These are phyloP conservation scores for Xylota segnis DNA, from an alignment of 2,888 invertebrate genomes.

Conservation along the genomic window DNA sequence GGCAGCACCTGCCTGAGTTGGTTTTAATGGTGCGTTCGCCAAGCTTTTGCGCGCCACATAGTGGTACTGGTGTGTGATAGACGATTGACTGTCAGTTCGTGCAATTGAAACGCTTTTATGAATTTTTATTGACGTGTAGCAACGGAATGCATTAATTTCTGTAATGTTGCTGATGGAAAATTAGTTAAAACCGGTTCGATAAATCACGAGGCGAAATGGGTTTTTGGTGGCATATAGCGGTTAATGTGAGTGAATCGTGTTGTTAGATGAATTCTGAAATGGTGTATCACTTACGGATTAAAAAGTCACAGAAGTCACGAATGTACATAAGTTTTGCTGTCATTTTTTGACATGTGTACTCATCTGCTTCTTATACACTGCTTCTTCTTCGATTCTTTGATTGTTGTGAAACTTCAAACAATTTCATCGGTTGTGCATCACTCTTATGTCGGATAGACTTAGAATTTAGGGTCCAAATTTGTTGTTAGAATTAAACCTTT, in stretches of 20 bases:
- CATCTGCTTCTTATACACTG: too few relatives aligned
- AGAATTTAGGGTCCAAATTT: too few relatives aligned
- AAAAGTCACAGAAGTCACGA: too few relatives aligned
- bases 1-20: conserved; percentile 33
- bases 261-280: not conserved
- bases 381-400: too few relatives aligned
- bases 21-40: not conserved
- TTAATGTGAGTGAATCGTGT: not conserved
- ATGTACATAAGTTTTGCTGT: too few relatives aligned
- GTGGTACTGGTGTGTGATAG: conserved; percentile 8
- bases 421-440: too few relatives aligned
- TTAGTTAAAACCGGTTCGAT: not conserved
- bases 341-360: too few relatives aligned
- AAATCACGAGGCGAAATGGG: not conserved
- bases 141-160: conserved; percentile 1
- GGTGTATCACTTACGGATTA: too few relatives aligned
- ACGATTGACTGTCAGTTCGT: conserved; percentile 13
- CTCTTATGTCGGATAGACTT: too few relatives aligned
- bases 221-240: not conserved
- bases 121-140: conserved; percentile 14
- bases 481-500: too few relatives aligned
- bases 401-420: too few relatives aligned
- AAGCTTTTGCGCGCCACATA: conserved; percentile 3
- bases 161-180: not conserved
- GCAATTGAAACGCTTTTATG: conserved; percentile 22